Base-by-base conservation (phyloP, 2,113 vertebrate species). In the Gasterosteus aculeatus region DNA sequence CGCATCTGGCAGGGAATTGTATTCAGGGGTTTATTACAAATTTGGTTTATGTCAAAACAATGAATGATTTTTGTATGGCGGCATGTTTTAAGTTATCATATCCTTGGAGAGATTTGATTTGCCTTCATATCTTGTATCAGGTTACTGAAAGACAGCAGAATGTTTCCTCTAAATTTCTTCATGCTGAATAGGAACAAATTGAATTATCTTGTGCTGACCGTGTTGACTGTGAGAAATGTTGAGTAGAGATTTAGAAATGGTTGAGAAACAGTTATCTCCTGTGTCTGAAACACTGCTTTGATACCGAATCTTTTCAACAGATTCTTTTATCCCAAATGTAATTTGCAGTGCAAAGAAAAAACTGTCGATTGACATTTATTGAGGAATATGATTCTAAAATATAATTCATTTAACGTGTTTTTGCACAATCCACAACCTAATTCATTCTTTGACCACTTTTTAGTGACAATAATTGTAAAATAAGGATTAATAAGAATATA, bases 11-110 rank as follows among this genome's bases (percentile, higher is more conserved):
- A 53, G 44, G 35, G 51, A 41, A 72, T 74, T 60, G 31, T 11
- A 72, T 22, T 60, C 31, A 57, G 19, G 51, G 26, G 41, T 49
- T 79, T 46, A 33, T 82, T 22, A 8, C 75, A 47, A n/a, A 7
- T 41, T 63, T 72, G 56, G 14, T 80, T 61, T 35, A 46, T 72
- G 39, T 75, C 10, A 76, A 87, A 83, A 54, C 15, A 65, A 5
- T 7, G 8, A 76, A 70, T 78, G 2, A 2, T 58, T 67, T 57
- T 65, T 33, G 18, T 41, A 10, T 56, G 15, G 26, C 7, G 31
- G 35, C 26, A 69, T 29, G 54, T 69, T 75, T 81, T 31, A 16
- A 77, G 12, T 60, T 35, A 6, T 58, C 14, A 42, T 61, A 64
- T 63, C 46, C n/a, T 19, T 1, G 26, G 47, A 53, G 64, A 61